Conservation (phyloP, 1,140 invertebrate genomes). For the Dendrolimus kikuchii region DNA sequence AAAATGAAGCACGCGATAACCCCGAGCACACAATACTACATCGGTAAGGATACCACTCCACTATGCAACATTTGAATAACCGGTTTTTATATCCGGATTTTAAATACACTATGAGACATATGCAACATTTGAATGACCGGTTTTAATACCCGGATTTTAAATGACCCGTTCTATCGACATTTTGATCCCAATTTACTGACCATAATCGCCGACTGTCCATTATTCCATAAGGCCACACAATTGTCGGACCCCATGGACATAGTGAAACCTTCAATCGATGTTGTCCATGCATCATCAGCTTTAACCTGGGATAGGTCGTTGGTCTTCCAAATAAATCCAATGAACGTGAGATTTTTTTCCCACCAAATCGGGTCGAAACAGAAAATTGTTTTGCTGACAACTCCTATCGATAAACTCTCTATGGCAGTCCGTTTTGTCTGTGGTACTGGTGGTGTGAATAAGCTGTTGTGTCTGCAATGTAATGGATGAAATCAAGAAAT, state of each 20-base stretch:
- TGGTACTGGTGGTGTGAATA: slow-evolving; percentile 14
- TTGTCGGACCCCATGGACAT: neutral
- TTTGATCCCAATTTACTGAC: neutral
- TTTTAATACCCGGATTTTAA: no score
- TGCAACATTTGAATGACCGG: no score
- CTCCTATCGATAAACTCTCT: slow-evolving; percentile 6
- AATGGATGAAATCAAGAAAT: no score
- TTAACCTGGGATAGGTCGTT: neutral
- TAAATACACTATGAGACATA: no score
- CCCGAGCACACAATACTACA: no score
- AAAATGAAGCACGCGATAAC: no score
- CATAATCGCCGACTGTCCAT: neutral
- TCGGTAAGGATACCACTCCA: no score
- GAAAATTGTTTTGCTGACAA: slow-evolving; percentile 1
- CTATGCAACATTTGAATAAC: no score
- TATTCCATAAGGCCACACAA: neutral
- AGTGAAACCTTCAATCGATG: neutral
- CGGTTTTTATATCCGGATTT: no score
- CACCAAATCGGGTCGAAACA: neutral
- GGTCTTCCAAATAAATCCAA: slow-evolving; percentile 1
- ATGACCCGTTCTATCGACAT: no score
- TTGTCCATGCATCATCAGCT: neutral
- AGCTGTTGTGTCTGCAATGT: slow-evolving; percentile 12
- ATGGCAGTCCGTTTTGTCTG: slow-evolving; percentile 6
- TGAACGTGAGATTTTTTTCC: neutral